phyloP scores from a whole-genome alignment of 2,113 vertebrate genomes.

The Sciurus niger region DNA sequence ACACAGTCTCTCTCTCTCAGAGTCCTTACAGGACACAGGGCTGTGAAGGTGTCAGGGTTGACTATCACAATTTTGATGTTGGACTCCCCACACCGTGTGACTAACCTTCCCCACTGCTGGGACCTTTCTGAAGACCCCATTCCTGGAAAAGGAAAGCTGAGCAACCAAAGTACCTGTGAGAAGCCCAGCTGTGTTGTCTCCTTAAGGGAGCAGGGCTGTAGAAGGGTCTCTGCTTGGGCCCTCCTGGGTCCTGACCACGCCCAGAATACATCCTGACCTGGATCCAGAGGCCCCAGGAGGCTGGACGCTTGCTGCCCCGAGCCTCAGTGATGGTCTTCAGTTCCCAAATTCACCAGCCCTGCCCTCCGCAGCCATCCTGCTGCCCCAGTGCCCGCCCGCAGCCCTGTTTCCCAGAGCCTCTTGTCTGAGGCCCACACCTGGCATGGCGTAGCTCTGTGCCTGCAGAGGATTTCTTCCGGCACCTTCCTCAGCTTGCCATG shows the following conservation, averaged over 20 bases:
- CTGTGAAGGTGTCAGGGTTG: neutral
- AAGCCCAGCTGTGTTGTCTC: accelerated
- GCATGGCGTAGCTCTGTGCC: neutral
- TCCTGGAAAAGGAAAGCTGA: neutral
- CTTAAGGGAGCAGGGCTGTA: accelerated
- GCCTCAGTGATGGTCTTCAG: neutral
- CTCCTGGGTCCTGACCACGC: neutral
- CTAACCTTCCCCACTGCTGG: neutral
- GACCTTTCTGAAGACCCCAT: neutral
- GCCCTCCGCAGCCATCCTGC: accelerated
- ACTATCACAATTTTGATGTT: neutral
- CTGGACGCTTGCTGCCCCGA: accelerated
- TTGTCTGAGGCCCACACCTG: too few species aligned
- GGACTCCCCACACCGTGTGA: neutral
- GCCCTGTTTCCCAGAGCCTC: neutral
- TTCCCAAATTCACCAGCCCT: neutral
- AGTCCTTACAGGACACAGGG: accelerated
- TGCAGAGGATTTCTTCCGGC: neutral
- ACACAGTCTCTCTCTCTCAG: too few species aligned
- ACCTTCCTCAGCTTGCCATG: neutral
- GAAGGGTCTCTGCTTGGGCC: neutral
- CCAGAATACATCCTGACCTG: neutral
- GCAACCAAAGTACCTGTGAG: neutral
- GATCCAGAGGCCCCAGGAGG: neutral
- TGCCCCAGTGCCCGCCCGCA: accelerated